A percentile compares a stretch with the other conserved stretches of the same genome.
Evolutionary conservation across 2,113 vertebrate genomes (phyloP).

Genomic region (Eulemur macaco): DNA sequence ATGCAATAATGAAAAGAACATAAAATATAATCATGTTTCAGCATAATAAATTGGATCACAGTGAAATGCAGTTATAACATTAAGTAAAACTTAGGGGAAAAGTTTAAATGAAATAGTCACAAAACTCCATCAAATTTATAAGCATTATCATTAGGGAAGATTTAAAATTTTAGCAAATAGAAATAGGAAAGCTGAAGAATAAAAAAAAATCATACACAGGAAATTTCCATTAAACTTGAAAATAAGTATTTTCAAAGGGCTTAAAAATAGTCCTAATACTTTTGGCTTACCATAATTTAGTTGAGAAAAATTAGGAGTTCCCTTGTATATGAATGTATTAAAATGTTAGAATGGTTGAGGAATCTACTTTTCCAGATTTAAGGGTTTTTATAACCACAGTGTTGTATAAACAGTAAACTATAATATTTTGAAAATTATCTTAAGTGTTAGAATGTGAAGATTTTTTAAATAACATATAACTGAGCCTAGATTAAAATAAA

Average conservation of each 20-base stretch:
- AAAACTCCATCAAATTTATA: not conserved
- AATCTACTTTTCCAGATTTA: not conserved
- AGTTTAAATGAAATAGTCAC: not conserved
- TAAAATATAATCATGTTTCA: constrained; percentile 18
- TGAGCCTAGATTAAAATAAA: not conserved
- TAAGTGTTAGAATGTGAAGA: not conserved
- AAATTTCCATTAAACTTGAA: not conserved
- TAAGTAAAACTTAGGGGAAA: not conserved
- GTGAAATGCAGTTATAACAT: not conserved
- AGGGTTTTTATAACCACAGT: not conserved
- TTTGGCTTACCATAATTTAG: not conserved
- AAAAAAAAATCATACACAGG: not conserved
- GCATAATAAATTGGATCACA: not conserved
- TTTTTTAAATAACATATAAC: not conserved
- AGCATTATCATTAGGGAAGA: not conserved
- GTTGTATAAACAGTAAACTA: not conserved
- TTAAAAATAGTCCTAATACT: not conserved
- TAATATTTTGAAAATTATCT: not conserved
- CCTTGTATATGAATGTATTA: not conserved
- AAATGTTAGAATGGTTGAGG: not conserved
- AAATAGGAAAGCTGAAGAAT: not conserved
- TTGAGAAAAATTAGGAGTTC: not conserved
- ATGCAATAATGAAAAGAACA: constrained; percentile 15
- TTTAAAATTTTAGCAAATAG: not conserved
- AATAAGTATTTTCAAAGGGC: not conserved